phyloP scores from a whole-genome alignment of 2,888 invertebrate genomes.

The Heliconius hortense region DNA sequence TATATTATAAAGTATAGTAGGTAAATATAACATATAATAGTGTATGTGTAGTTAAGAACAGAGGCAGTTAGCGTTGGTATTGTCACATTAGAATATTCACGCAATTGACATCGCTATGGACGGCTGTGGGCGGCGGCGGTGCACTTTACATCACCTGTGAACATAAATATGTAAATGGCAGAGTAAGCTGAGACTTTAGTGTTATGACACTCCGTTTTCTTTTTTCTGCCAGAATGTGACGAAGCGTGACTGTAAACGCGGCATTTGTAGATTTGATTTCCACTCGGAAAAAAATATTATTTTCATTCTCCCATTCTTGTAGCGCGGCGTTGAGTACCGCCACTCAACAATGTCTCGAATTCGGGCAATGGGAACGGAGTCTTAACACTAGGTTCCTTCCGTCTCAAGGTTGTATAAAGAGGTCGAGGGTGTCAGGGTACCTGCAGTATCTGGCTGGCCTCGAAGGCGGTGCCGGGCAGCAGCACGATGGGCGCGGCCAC shows the following conservation, averaged over 20 bases:
- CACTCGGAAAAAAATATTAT: too few relatives aligned
- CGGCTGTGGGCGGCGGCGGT: conserved; percentile 57
- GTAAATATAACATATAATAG: not conserved
- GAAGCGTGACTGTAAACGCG: too few relatives aligned
- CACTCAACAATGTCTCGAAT: not conserved
- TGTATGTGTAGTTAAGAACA: not conserved
- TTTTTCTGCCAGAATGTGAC: too few relatives aligned
- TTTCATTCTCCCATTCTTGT: too few relatives aligned
- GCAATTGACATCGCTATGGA: conserved; percentile 61
- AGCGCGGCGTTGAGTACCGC: not conserved
- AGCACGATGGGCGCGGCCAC: conserved; percentile 94
- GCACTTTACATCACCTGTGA: conserved; percentile 70
- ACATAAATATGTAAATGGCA: not conserved
- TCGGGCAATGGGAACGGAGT: not conserved
- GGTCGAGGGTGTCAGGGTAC: conserved; percentile 61
- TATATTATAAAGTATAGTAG: not conserved
- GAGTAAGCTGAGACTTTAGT: not conserved
- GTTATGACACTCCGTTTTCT: not conserved
- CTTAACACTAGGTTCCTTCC: not conserved
- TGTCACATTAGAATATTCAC: conserved; percentile 44
- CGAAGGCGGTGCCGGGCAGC: conserved; percentile 94
- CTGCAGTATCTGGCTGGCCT: conserved; percentile 94
- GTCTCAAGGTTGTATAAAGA: too few relatives aligned
- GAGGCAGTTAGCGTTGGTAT: conserved; percentile 35
- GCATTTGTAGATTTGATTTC: too few relatives aligned